phyloP scores from a whole-genome alignment of 1,140 invertebrate species.

The Cherax quadricarinatus region DNA sequence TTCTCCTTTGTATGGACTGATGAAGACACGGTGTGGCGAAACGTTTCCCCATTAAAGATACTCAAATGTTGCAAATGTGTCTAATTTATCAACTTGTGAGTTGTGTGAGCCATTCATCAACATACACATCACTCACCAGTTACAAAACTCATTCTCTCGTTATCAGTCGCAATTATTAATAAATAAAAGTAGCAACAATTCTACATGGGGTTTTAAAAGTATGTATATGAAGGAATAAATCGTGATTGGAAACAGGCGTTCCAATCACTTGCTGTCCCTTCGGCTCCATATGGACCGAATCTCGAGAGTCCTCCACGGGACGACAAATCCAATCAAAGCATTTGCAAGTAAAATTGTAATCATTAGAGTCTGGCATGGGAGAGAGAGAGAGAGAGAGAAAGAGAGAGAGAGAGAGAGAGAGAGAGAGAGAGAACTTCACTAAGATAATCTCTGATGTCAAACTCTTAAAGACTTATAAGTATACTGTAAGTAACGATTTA shows the following conservation, averaged over 20 bases:
- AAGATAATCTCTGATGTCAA: too few relatives aligned
- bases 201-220: neutral
- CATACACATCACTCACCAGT: neutral
- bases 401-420: neutral
- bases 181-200: neutral
- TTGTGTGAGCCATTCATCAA: too few relatives aligned
- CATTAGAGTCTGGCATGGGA: constrained; percentile 44
- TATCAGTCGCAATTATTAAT: neutral
- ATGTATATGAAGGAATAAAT: neutral
- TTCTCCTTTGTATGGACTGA: too few relatives aligned
- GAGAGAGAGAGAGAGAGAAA: neutral
- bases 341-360: constrained; percentile 59
- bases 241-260: constrained; percentile 26
- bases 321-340: constrained; percentile 55
- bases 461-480: too few relatives aligned
- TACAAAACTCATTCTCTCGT: neutral
- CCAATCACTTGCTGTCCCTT: constrained; percentile 26
- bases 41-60: too few relatives aligned
- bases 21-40: too few relatives aligned
- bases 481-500: too few relatives aligned
- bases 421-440: neutral
- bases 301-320: constrained; percentile 15
- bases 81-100: too few relatives aligned
- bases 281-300: constrained; percentile 26
- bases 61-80: too few relatives aligned